Evolutionary conservation across 2,113 vertebrate genomes (phyloP).

Genomic region (Hippocampus barbouri): DNA sequence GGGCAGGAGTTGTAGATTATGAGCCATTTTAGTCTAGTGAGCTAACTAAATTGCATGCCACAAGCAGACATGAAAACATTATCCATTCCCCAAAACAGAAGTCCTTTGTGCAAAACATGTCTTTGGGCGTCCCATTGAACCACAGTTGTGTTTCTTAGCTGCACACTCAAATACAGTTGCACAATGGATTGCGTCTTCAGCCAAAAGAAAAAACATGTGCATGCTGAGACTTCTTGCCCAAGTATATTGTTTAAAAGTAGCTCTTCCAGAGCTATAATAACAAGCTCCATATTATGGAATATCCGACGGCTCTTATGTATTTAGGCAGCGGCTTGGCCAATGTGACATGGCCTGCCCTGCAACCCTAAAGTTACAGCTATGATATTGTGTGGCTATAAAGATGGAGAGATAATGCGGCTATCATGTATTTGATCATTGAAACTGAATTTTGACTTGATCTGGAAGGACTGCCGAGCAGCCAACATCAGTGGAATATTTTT

Average conservation of each 20-base stretch:
- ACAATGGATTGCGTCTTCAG: constrained; percentile 30
- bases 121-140: constrained; percentile 9
- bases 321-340: constrained; percentile 21
- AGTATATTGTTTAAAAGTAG: constrained; percentile 12
- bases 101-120: constrained; percentile 29
- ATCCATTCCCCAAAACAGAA: constrained; percentile 7
- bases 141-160: constrained; percentile 19
- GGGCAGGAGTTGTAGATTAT: neutral
- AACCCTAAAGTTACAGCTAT: constrained; percentile 18
- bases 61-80: constrained; percentile 9
- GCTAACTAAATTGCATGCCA: neutral
- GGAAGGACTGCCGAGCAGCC: constrained; percentile 24
- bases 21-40: neutral
- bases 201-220: constrained; percentile 25
- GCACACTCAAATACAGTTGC: constrained; percentile 20
- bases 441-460: constrained; percentile 46
- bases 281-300: constrained; percentile 20
- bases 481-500: constrained; percentile 33
- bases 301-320: constrained; percentile 7
- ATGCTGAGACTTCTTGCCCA: constrained; percentile 16
- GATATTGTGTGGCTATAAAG: constrained; percentile 42
- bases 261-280: constrained; percentile 18
- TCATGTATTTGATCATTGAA: constrained; percentile 38
- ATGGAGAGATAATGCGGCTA: constrained; percentile 7
- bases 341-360: constrained; percentile 16